Percentiles rank a stretch among this genome's conserved stretches.
Conservation (phyloP, 2,113 vertebrate genomes). For the Manacus vitellinus region DNA sequence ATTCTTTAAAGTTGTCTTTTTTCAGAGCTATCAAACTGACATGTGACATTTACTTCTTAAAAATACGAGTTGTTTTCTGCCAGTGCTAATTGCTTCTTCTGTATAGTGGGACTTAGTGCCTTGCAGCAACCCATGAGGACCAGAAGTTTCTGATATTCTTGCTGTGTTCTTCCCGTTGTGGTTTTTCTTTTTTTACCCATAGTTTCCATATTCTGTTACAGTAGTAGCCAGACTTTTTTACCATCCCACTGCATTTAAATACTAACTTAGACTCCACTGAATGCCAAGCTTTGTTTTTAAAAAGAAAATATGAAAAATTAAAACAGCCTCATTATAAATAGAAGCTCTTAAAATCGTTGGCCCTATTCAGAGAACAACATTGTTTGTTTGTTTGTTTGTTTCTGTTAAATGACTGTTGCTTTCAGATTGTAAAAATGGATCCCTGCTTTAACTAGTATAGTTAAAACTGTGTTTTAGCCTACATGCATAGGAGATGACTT, state of each 20-base stretch:
- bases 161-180: not conserved
- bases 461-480: not conserved
- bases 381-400: not conserved
- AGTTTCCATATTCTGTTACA: not conserved
- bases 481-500: not conserved
- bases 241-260: not conserved
- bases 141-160: not conserved
- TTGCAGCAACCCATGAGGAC: not conserved
- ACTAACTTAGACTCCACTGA: not conserved
- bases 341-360: not conserved
- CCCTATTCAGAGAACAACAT: not conserved
- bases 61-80: not conserved
- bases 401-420: not conserved
- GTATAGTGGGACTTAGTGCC: not conserved
- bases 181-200: not conserved
- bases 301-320: not conserved
- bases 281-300: not conserved
- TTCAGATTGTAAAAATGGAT: not conserved
- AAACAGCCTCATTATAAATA: not conserved
- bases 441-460: not conserved
- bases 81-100: not conserved
- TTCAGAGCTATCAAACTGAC: not conserved
- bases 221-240: not conserved
- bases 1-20: not conserved
- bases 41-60: not conserved